phyloP scores from a whole-genome alignment of 2,113 vertebrate genomes.

The Stegostoma tigrinum region DNA sequence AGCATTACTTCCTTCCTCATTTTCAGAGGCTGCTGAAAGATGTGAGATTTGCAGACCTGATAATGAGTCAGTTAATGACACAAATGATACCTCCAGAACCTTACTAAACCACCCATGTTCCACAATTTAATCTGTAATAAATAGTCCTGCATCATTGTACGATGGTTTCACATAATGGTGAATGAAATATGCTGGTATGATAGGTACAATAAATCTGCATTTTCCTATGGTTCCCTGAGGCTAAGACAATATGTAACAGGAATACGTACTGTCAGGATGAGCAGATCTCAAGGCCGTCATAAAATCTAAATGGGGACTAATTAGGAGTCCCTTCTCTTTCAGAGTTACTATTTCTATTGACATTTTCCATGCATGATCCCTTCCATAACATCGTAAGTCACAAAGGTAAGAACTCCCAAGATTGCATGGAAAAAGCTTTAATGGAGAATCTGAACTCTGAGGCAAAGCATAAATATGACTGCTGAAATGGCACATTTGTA shows the following conservation, averaged over 20 bases:
- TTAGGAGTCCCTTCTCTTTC: slow-evolving; percentile 99
- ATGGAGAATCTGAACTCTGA: slow-evolving; percentile 99
- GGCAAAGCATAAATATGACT: slow-evolving; percentile 94
- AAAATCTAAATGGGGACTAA: slow-evolving; percentile 99
- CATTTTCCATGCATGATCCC: slow-evolving; percentile 93
- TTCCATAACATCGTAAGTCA: slow-evolving; percentile 97
- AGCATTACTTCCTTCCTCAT: slow-evolving; percentile 38
- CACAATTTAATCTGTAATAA: slow-evolving; percentile 99
- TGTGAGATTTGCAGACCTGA: slow-evolving; percentile 83
- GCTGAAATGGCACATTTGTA: slow-evolving; percentile 81
- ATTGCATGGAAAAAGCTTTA: slow-evolving; percentile 93
- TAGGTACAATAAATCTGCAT: slow-evolving; percentile 99
- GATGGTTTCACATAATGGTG: slow-evolving; percentile 99
- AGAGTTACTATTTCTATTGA: slow-evolving; percentile 99
- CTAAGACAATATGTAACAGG: slow-evolving; percentile 99
- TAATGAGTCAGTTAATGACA: slow-evolving; percentile 98
- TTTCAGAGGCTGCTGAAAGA: slow-evolving; percentile 45
- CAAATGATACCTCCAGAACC: slow-evolving; percentile 97
- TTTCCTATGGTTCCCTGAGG: slow-evolving; percentile 99
- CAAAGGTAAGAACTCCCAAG: slow-evolving; percentile 94
- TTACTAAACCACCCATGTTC: slow-evolving; percentile 93
- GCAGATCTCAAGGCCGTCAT: slow-evolving; percentile 99
- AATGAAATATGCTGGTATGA: slow-evolving; percentile 99
- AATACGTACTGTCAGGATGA: slow-evolving; percentile 98
- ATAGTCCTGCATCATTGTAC: slow-evolving; percentile 99